Evolutionary conservation across 2,113 vertebrate genomes (phyloP).

Genomic region (Charadrius vociferus): DNA sequence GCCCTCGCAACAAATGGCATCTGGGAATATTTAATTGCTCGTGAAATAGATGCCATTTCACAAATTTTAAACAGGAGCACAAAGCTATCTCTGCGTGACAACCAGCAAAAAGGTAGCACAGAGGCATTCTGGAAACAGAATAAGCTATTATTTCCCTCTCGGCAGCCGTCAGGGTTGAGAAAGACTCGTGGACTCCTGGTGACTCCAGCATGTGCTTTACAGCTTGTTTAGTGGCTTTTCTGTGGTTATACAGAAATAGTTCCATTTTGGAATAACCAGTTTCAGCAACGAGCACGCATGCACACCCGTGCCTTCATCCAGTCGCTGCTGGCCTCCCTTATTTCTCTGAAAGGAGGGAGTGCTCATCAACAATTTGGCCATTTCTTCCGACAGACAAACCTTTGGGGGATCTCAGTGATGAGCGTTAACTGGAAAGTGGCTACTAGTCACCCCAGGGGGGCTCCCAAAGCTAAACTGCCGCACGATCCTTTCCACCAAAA

Average conservation of each 20-base stretch:
- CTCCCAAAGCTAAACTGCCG: rapidly evolving
- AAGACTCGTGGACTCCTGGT: background rate
- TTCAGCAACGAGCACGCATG: background rate
- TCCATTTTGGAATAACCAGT: background rate
- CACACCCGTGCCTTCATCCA: background rate
- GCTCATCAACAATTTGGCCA: background rate
- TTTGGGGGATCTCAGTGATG: background rate
- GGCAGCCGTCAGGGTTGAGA: background rate
- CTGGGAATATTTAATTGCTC: background rate
- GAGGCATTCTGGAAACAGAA: background rate
- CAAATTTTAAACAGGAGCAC: background rate
- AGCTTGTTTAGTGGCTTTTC: background rate
- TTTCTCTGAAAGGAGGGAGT: background rate
- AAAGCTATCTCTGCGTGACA: background rate
- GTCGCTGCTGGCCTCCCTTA: background rate
- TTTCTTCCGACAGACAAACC: background rate
- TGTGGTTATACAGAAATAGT: background rate
- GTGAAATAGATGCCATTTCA: background rate
- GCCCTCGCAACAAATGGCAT: background rate
- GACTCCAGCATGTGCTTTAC: background rate
- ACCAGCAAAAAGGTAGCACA: background rate
- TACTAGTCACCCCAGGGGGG: background rate
- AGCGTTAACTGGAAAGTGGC: background rate
- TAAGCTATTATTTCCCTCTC: background rate
- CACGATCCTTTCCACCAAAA: background rate